Base-by-base conservation (phyloP, 2,113 vertebrate species). In the Aix galericulata region DNA sequence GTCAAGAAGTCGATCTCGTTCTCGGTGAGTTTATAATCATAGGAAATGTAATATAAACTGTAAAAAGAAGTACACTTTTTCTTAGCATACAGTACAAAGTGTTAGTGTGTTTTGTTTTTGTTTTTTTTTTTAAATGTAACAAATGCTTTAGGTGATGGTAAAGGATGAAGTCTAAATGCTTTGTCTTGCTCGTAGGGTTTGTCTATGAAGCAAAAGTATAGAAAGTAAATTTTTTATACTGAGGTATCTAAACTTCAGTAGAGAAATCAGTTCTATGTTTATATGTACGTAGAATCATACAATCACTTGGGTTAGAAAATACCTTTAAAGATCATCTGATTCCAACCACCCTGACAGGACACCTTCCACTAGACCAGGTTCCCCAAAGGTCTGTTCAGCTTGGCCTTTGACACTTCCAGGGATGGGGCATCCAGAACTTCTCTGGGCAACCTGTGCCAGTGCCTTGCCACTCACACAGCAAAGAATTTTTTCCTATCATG, bases 1-100 rank as follows among this genome's bases (percentile, higher is more conserved):
- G 58, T 99, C 98, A 80, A 98, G 96, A 82, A 99, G 99, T 95
- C 98, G 97, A 36, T 99, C 99, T 3, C 98, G 23, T 97, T 99
- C 97, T 62, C 98, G 98, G 98, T 98, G 52, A 96, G 98, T 91
- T 64, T 91, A 53, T 1, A 1, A 71, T 90, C 34, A 56, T 68
- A 34, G 18, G 11, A n/a, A 68, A 20, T 22, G 46, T 48, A 48
- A 48, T 48, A 11, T 48, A 22, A 48, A 48, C 46, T 48, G 46
- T 48, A 48, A 48, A 48, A 48, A 48, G 46, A 48, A 1, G 8
- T 38, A 23, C 23, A 27, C 13, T 27, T 71, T 4, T 58, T 72
- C 15, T 17, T 84, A n/a, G n/a, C 18, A 40, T 22, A 62, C 20
- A 76, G 4, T 31, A 58, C 13, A 52, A 40, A 40, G 38, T 40